Evolutionary conservation across 2,888 invertebrate genomes (phyloP).

Genomic region (Apeira syringaria): DNA sequence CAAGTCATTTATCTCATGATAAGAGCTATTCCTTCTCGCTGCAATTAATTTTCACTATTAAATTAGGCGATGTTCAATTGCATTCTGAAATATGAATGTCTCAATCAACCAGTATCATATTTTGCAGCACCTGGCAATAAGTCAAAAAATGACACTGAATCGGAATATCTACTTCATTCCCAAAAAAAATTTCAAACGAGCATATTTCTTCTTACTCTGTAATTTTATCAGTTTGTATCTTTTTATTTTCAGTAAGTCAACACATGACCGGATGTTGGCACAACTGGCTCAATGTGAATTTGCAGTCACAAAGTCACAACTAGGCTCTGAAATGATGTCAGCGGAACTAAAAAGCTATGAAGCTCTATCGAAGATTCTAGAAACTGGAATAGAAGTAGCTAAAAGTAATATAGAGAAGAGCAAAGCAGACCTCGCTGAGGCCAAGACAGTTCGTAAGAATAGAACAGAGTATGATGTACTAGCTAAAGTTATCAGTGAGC

Average conservation of each 20-base stretch:
- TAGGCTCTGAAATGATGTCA: conserved; percentile 92
- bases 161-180: too few species aligned
- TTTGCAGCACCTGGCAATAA: too few species aligned
- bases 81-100: too few species aligned
- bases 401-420: conserved; percentile 92
- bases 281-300: conserved; percentile 95
- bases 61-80: too few species aligned
- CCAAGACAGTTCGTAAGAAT: conserved; percentile 94
- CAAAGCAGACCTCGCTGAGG: conserved; percentile 91
- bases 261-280: conserved; percentile 91
- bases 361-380: conserved; percentile 89
- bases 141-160: too few species aligned
- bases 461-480: conserved; percentile 96
- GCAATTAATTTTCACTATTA: too few species aligned
- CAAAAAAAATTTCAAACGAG: too few species aligned
- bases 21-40: too few species aligned
- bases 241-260: conserved; percentile 81
- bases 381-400: conserved; percentile 90
- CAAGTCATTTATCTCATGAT: too few species aligned
- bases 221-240: too few species aligned
- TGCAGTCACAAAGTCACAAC: conserved; percentile 92
- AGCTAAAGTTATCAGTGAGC: conserved; percentile 94
- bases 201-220: too few species aligned
- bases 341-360: conserved; percentile 93
- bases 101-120: too few species aligned